Evolutionary conservation across 2,113 vertebrate species (phyloP), one percentile per base, ranked within the genome.

Genomic region (Otus sunia): DNA sequence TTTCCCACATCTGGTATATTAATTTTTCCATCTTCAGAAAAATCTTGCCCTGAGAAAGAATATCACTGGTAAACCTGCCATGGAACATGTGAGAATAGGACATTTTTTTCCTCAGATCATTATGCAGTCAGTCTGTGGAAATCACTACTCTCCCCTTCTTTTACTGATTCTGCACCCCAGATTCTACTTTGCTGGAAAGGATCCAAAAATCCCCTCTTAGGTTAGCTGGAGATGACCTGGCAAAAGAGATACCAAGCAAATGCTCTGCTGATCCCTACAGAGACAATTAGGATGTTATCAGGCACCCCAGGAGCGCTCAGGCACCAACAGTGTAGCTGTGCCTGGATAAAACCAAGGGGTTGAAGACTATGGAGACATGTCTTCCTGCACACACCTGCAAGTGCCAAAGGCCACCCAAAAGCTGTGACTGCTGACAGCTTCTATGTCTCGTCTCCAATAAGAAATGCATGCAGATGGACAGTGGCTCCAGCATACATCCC

Each of bases 401-500:
- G 36, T 62, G 26, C 37, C 68, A 75, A 58, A 58, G 36, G 37
- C 55, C 50, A 77, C 60, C 16, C 22, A 47, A 91, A 94, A 68
- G 16, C 53, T 64, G 32, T 27, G 13, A 6, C 3, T 66, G 56
- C 52, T 73, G 39, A 13, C 77, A 90, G 49, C 12, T 73, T 53
- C 75, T 55, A 11, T 39, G 4, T 59, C 29, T 58, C 1, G 0
- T 13, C 34, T 62, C 75, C 15, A 21, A 36, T 16, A 56, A 50
- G 32, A 79, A 63, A 77, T 20, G 63, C 47, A 13, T 22, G 34
- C 11, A 73, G 49, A 45, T 4, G 15, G n/a, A 56, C 53, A 23
- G 6, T 1, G 10, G 23, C 11, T 87, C 29, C 82, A 81, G 43
- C 9, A 12, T 3, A 50, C 0, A 0, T 18, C 30, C 20, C 34